A percentile compares a stretch with the other conserved stretches of the same genome.
These are phyloP conservation scores for Wasmannia auropunctata DNA, from an alignment of 1,140 invertebrate species.

Conservation along the genomic window DNA sequence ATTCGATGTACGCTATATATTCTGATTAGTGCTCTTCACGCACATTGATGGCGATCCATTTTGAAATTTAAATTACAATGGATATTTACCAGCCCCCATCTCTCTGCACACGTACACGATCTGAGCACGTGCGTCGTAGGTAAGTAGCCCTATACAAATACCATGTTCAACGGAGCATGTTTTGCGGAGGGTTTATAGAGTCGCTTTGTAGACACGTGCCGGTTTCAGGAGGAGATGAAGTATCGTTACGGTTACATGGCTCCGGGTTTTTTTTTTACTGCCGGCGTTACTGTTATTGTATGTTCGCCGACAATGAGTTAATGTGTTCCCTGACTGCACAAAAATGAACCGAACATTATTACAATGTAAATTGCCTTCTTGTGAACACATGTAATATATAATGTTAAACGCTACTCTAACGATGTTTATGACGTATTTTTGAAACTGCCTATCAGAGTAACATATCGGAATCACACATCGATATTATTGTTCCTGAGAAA, in stretches of 20 bases:
- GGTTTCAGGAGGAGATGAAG: constrained; percentile 34
- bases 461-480: not conserved
- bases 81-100: not conserved
- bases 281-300: constrained; percentile 30
- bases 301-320: constrained; percentile 18
- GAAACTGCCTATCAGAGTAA: not conserved
- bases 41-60: constrained; percentile 10
- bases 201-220: constrained; percentile 70
- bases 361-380: not conserved
- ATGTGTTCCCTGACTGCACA: constrained; percentile 1
- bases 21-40: no score
- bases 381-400: not conserved
- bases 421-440: not conserved
- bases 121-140: constrained; percentile 25
- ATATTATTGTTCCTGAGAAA: not conserved
- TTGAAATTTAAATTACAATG: constrained; percentile 48
- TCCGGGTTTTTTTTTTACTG: constrained; percentile 47
- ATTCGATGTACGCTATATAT: not conserved
- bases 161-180: constrained; percentile 56
- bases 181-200: constrained; percentile 64
- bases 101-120: not conserved
- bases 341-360: not conserved
- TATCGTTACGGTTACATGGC: constrained; percentile 17
- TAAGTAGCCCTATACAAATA: constrained; percentile 70
- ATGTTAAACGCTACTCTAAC: not conserved